A percentile compares a stretch with the other conserved stretches of the same genome.
Conservation (phyloP, 1,140 invertebrate species). For the Babylonia areolata region DNA sequence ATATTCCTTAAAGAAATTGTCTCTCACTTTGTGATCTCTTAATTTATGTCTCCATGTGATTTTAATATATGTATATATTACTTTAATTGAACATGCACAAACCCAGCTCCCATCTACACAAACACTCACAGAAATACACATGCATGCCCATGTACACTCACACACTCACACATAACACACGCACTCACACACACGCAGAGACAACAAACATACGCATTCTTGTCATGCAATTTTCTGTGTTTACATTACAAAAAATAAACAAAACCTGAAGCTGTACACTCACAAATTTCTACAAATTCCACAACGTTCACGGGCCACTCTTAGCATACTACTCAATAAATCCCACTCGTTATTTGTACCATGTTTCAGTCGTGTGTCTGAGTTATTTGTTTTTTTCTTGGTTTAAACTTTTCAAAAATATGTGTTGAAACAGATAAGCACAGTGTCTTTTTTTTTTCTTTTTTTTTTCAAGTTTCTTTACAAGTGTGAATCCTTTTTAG, state of each 20-base stretch:
- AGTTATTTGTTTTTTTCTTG: too few relatives aligned
- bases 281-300: too few relatives aligned
- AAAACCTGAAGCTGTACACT: neutral
- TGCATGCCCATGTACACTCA: neutral
- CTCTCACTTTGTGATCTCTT: too few relatives aligned
- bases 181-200: neutral
- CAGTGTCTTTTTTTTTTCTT: too few relatives aligned
- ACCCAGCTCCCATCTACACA: neutral
- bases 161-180: neutral
- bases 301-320: neutral
- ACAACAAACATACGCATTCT: neutral
- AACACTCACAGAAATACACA: neutral
- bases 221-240: neutral
- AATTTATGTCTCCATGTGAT: too few relatives aligned
- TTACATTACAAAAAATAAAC: neutral
- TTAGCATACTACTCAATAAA: neutral
- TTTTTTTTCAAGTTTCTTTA: too few relatives aligned
- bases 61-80: too few relatives aligned
- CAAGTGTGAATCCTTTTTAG: too few relatives aligned
- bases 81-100: neutral
- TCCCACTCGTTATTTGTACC: neutral
- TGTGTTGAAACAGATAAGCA: too few relatives aligned
- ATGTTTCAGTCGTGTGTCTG: too few relatives aligned
- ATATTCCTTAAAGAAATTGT: too few relatives aligned
- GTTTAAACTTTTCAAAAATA: too few relatives aligned